phyloP scores from a whole-genome alignment of 2,888 invertebrate species.

The Tillus elongatus region DNA sequence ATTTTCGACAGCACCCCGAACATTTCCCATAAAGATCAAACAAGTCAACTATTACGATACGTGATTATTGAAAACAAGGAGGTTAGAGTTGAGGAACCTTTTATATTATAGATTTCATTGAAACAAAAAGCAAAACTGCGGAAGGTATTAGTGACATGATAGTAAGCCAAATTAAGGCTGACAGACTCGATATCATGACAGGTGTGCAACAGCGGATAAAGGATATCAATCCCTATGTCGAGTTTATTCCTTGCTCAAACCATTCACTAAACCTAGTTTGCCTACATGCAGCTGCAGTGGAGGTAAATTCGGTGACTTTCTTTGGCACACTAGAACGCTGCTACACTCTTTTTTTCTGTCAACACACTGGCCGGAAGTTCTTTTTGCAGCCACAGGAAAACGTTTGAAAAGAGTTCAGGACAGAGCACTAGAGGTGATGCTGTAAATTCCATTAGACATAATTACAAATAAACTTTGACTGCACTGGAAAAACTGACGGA shows the following conservation, averaged over 20 bases:
- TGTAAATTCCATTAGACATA: no score
- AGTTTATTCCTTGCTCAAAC: constrained; percentile 16
- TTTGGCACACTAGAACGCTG: constrained; percentile 18
- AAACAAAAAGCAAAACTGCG: constrained; percentile 25
- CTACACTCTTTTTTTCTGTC: constrained; percentile 20
- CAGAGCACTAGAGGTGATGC: no score
- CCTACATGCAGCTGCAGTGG: constrained; percentile 11
- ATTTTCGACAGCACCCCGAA: no score
- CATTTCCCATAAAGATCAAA: no score
- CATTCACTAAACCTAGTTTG: constrained; percentile 18
- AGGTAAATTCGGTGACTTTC: no score
- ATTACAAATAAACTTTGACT: constrained; percentile 13
- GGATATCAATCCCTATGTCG: constrained; percentile 17
- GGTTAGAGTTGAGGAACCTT: constrained; percentile 21
- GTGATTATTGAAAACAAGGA: constrained; percentile 19
- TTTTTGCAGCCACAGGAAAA: constrained; percentile 19
- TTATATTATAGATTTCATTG: constrained; percentile 24
- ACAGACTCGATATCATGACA: constrained; percentile 22
- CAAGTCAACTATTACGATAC: no score
- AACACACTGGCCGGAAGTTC: constrained; percentile 20
- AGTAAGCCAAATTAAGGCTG: constrained; percentile 17
- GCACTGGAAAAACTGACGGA: constrained; percentile 18
- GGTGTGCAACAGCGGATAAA: constrained; percentile 13
- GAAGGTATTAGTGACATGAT: constrained; percentile 22
- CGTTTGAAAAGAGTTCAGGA: constrained; percentile 19